These are phyloP conservation scores for Hippopotamus amphibius DNA, from an alignment of 2,113 vertebrate genomes.

Conservation along the genomic window DNA sequence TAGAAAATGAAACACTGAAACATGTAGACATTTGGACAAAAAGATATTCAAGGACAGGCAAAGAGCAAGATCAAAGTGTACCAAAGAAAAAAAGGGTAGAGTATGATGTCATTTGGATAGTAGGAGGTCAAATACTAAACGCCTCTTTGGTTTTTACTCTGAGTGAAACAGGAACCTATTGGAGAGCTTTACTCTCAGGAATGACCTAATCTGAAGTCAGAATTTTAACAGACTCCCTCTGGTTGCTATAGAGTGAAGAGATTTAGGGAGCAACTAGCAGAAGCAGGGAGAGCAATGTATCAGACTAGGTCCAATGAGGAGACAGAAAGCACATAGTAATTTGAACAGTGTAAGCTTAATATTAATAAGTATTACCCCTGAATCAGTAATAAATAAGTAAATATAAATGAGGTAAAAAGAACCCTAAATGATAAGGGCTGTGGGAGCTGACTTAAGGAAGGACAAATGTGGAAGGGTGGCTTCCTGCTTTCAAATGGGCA, in stretches of 20 bases:
- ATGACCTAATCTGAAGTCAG: not conserved
- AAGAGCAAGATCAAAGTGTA: not conserved
- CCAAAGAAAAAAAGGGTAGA: not conserved
- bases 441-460: not conserved
- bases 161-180: not conserved
- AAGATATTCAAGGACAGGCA: not conserved
- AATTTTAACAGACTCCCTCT: not conserved
- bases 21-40: not conserved
- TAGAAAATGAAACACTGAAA: not conserved
- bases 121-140: not conserved
- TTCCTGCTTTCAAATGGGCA: not conserved
- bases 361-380: not conserved
- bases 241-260: not conserved
- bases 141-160: not conserved
- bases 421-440: not conserved
- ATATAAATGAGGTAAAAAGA: not conserved
- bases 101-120: not conserved
- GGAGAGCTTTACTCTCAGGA: not conserved
- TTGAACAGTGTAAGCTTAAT: not conserved
- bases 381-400: not conserved
- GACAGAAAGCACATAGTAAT: not conserved
- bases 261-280: not conserved
- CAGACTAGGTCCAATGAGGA: not conserved
- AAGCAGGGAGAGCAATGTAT: not conserved
- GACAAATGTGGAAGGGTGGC: not conserved